Percentiles rank a stretch among this genome's conserved stretches.
Evolutionary conservation across 2,113 vertebrate genomes (phyloP).

Genomic region (Petrocephalus microphthalmus): DNA sequence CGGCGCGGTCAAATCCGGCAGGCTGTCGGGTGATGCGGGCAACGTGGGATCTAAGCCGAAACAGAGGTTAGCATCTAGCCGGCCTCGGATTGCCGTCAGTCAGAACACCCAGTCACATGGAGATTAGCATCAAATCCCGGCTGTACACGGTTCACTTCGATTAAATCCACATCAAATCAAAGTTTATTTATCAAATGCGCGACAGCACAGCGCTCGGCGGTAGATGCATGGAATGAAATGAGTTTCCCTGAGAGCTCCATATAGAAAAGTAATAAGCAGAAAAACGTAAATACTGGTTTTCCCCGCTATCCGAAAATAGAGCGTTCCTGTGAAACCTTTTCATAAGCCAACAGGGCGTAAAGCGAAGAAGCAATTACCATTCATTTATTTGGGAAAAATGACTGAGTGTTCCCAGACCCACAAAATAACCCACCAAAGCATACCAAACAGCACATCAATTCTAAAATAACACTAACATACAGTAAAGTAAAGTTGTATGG

Average conservation of each 20-base stretch:
- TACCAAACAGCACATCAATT: not conserved
- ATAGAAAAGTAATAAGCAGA: not conserved
- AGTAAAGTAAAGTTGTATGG: too few relatives aligned
- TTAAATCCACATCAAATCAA: not conserved
- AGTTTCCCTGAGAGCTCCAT: not conserved
- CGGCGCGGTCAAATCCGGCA: constrained; percentile 58
- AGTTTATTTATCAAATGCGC: not conserved
- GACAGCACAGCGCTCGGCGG: not conserved
- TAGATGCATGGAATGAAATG: not conserved
- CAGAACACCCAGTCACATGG: not conserved
- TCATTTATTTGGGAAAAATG: not conserved
- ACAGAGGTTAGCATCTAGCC: not conserved
- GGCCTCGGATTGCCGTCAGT: not conserved
- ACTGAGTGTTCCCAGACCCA: not conserved
- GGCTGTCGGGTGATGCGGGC: constrained; percentile 43
- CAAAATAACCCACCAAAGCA: not conserved
- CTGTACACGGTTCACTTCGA: not conserved
- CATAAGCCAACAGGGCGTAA: not conserved
- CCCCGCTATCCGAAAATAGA: not conserved
- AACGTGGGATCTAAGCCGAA: constrained; percentile 43
- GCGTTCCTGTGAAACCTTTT: not conserved
- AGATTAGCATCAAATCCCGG: not conserved
- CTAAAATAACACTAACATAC: not conserved
- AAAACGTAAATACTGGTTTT: not conserved
- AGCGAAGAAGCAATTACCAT: not conserved